A percentile compares a stretch with the other conserved stretches of the same genome.
Evolutionary conservation across 2,113 vertebrate species (phyloP).

Genomic region (Solenodon paradoxus): DNA sequence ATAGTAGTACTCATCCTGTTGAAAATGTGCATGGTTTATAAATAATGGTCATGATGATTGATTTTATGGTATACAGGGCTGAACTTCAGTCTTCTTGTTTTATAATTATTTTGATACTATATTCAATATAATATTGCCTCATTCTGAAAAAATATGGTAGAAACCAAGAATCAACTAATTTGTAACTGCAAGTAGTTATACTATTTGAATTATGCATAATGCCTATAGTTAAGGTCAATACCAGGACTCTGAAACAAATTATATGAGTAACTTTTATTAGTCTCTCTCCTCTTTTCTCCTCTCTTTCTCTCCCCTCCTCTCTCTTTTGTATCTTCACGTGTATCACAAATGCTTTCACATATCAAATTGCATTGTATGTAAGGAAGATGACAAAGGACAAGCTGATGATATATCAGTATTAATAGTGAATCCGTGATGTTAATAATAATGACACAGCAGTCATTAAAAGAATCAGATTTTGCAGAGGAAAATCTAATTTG

Average conservation of each 20-base stretch:
- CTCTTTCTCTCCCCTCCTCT: too few species aligned
- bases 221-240: not conserved
- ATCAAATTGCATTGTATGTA: not conserved
- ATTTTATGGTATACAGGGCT: not conserved
- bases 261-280: not conserved
- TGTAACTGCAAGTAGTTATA: not conserved
- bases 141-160: not conserved
- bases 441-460: not conserved
- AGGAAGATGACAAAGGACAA: not conserved
- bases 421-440: not conserved
- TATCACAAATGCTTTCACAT: not conserved
- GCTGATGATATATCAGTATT: not conserved
- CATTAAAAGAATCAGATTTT: not conserved
- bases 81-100: not conserved
- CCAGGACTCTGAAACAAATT: rapidly evolving
- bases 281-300: not conserved
- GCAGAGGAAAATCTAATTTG: not conserved
- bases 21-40: not conserved
- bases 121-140: not conserved
- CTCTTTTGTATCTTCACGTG: not conserved
- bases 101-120: not conserved
- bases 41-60: not conserved
- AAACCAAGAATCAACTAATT: not conserved
- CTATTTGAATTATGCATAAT: not conserved
- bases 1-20: not conserved